Evolutionary conservation across 2,113 vertebrate genomes (phyloP), one percentile per base, ranked within the genome.

Genomic region (Scophthalmus maximus): DNA sequence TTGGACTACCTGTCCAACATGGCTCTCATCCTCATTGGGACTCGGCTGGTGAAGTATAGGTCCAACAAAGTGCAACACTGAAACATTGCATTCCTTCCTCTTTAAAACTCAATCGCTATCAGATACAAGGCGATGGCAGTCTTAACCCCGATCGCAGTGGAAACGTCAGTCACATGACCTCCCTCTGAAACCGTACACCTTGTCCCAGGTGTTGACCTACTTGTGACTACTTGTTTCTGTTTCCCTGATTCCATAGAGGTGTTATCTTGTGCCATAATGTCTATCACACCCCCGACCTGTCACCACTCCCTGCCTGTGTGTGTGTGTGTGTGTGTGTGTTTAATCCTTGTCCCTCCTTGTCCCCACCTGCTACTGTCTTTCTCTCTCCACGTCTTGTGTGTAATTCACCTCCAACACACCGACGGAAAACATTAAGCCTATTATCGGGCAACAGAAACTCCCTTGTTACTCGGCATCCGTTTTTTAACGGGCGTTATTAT

Each of bases 161-260:
- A 2, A 27, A 8, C 18, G n/a, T 59, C 23, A 80, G 62, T 36
- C 52, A 36, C 46, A 6, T 52, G n/a, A 50, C 42, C 52, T 63
- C 70, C 59, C 70, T 32, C 23, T 62, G 36, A 72, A 66, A 62
- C n/a, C 30, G 67, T 72, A 26, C 61, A 17, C 55, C 42, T 20
- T 15, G 18, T 56, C 34, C 30, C 23, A 22, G n/a, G 50, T 23
- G 20, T 57, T 51, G 44, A 42, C 12, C 7, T 44, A 23, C 29
- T 32, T 55, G 30, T 27, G 23, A n/a, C n/a, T n/a, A n/a, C n/a
- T n/a, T n/a, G n/a, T n/a, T n/a, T n/a, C n/a, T n/a, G n/a, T n/a
- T n/a, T n/a, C n/a, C n/a, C n/a, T n/a, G n/a, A n/a, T n/a, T n/a
- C n/a, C n/a, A n/a, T n/a, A n/a, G n/a, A n/a, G n/a, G n/a, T n/a